These are phyloP conservation scores for Agriopis leucophaearia DNA, from an alignment of 2,888 invertebrate genomes.

Conservation along the genomic window DNA sequence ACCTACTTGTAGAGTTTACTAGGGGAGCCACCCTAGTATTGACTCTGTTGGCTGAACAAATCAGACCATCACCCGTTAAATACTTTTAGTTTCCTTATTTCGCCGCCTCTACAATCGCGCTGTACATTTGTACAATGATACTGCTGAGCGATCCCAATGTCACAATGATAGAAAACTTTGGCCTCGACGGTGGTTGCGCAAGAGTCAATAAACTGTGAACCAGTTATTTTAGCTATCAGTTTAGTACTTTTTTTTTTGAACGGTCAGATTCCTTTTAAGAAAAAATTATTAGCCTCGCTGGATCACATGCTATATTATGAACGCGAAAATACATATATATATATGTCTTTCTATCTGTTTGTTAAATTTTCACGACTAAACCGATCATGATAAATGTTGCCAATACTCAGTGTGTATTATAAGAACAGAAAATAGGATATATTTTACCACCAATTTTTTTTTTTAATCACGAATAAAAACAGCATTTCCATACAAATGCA, in stretches of 20 bases:
- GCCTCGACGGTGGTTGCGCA: constrained; percentile 8
- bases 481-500: too few relatives aligned
- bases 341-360: too few relatives aligned
- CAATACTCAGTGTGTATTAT: too few relatives aligned
- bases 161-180: constrained; percentile 22
- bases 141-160: background rate
- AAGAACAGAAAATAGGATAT: too few relatives aligned
- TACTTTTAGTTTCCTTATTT: background rate
- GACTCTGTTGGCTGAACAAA: background rate
- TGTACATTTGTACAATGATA: background rate
- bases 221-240: constrained; percentile 11
- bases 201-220: constrained; percentile 26
- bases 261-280: background rate
- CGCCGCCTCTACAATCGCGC: background rate
- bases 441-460: too few relatives aligned
- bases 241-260: background rate
- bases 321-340: too few relatives aligned
- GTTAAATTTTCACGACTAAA: too few relatives aligned
- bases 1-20: background rate
- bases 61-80: background rate
- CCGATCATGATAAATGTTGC: too few relatives aligned
- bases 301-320: too few relatives aligned
- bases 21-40: background rate
- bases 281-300: background rate
- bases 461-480: too few relatives aligned